Percentiles rank a stretch among this genome's conserved stretches.
Conservation (phyloP, 2,797 vertebrate species). For the Scomberomorus guttatus region DNA sequence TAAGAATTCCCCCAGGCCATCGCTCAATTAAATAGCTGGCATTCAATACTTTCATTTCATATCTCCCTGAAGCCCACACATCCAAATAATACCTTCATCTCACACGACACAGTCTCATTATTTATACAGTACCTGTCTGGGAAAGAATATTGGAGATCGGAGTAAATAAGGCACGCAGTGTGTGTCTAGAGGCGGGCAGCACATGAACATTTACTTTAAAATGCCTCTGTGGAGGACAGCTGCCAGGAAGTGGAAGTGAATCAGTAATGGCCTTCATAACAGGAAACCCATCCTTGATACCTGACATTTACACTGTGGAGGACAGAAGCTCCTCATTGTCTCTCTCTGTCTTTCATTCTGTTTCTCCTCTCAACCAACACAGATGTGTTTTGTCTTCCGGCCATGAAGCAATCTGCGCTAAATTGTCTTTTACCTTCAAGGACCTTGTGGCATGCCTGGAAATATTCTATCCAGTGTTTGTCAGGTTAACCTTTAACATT, state of each 20-base stretch:
- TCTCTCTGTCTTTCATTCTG: slow-evolving; percentile 26
- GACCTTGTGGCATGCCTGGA: slow-evolving; percentile 3
- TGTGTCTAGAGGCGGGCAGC: slow-evolving; percentile 40
- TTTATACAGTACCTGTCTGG: slow-evolving; percentile 70
- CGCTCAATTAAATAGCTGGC: slow-evolving; percentile 59
- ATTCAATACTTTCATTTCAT: slow-evolving; percentile 70
- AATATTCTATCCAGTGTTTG: slow-evolving; percentile 47
- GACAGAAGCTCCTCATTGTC: slow-evolving; percentile 29
- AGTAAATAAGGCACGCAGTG: slow-evolving; percentile 57
- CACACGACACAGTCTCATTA: slow-evolving; percentile 62
- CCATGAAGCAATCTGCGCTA: neutral
- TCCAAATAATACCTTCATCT: slow-evolving; percentile 61
- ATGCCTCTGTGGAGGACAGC: slow-evolving; percentile 46
- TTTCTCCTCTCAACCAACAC: neutral
- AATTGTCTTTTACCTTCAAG: slow-evolving; percentile 39
- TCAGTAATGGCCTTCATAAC: slow-evolving; percentile 58
- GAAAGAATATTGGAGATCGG: slow-evolving; percentile 59
- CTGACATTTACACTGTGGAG: slow-evolving; percentile 62
- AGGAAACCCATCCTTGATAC: slow-evolving; percentile 49
- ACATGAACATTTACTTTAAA: slow-evolving; percentile 64
- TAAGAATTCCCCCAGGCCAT: slow-evolving; percentile 47
- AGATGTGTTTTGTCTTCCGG: slow-evolving; percentile 21
- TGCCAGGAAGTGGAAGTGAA: slow-evolving; percentile 61
- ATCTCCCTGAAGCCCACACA: slow-evolving; percentile 63
- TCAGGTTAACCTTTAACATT: slow-evolving; percentile 54